Base-by-base conservation (phyloP, 2,797 vertebrate species). In the Spinibarbus caldwelli region DNA sequence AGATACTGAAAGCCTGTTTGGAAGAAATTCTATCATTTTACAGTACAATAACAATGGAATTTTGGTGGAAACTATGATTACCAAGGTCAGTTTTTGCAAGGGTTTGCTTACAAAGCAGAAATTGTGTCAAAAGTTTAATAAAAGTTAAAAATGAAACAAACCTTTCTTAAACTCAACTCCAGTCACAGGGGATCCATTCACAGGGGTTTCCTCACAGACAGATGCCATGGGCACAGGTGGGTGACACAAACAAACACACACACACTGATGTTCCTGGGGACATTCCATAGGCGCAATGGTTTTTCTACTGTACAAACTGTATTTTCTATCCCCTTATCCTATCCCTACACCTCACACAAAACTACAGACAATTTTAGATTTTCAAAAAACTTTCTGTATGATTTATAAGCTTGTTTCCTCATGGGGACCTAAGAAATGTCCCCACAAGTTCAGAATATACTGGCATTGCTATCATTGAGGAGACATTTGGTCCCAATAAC, bases 171-270 rank as follows among this genome's bases (percentile, higher is more conserved):
- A 67, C 78, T 67, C 43, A 52, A 80, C 75, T 87, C 78, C 85
- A 90, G 90, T 67, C 79, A 90, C 85, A 89, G 89, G 77, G 45
- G 81, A 87, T 88, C 92, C 93, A 88, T 80, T 54, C 34, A 80
- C 78, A 80, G 89, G 84, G 49, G 86, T 83, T 68, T 87, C 87
- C 62, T 85, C 91, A 76, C 92, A 93, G 83, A 92, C 92, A 87
- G 92, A 94, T 52, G 79, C 87, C 84, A 87, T 90, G n/a, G 93
- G 91, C 70, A 36, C 88, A 80, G 86, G 90, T 89, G 47, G 88
- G 92, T 86, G 90, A 89, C 66, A 89, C 82, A 34, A 14, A n/a
- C n/a, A n/a, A n/a, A 43, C 87, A 59, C 54, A 57, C n/a, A n/a
- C 23, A 59, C 23, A 59, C 54, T 6, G 12, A n/a, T 29, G 29